Evolutionary conservation across 2,797 vertebrate genomes (phyloP).

Genomic region (Channallabes apus): DNA sequence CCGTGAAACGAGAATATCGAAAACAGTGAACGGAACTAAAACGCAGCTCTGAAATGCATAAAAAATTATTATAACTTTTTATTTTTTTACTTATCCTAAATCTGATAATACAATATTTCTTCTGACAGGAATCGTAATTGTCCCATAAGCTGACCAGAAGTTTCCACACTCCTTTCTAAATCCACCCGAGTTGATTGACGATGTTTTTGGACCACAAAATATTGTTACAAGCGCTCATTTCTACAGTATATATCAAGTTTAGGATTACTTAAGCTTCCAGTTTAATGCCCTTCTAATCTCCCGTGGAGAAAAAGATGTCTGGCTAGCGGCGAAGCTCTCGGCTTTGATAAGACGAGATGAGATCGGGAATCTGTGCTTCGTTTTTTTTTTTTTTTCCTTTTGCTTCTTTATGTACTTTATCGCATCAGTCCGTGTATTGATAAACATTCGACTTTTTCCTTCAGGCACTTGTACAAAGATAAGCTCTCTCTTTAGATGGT

Average conservation of each 20-base stretch:
- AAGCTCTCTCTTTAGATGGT: constrained; percentile 50
- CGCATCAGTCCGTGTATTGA: neutral
- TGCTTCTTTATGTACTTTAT: neutral
- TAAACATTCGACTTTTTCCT: constrained; percentile 9
- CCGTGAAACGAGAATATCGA: constrained; percentile 3
- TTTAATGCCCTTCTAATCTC: constrained; percentile 94
- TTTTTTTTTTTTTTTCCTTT: constrained; percentile 12
- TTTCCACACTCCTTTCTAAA: constrained; percentile 69
- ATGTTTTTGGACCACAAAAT: constrained; percentile 75
- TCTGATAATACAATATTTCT: constrained; percentile 56
- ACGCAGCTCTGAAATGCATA: too few species aligned
- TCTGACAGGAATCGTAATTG: constrained; percentile 60
- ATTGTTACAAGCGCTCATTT: constrained; percentile 66
- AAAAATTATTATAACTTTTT: constrained; percentile 28
- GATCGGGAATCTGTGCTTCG: constrained; percentile 61
- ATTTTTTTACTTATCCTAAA: constrained; percentile 56
- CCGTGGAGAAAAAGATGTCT: constrained; percentile 84
- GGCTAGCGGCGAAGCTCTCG: constrained; percentile 80
- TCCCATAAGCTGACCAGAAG: constrained; percentile 45
- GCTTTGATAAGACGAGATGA: constrained; percentile 79
- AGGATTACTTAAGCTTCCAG: constrained; percentile 97
- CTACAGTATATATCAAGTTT: constrained; percentile 80
- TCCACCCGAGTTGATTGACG: constrained; percentile 76
- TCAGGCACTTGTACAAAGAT: constrained; percentile 50
- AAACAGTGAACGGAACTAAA: neutral